Percentiles rank a stretch among this genome's conserved stretches.
These are phyloP conservation scores for Aramus guarauna DNA, from an alignment of 2,113 vertebrate species.

Conservation along the genomic window DNA sequence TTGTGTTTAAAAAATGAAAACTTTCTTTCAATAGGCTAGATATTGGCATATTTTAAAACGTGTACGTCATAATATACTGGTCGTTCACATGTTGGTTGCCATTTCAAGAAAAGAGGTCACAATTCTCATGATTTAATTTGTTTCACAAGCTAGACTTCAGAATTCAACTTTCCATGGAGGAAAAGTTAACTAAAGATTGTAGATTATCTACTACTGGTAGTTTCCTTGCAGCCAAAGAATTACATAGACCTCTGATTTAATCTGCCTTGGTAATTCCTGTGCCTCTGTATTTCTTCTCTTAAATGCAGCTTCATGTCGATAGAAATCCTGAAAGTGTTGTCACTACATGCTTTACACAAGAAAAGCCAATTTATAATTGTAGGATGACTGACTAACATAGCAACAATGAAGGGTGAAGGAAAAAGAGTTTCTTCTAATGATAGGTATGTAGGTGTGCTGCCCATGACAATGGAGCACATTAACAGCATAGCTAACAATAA, in stretches of 20 bases:
- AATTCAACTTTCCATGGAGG: background rate
- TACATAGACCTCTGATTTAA: background rate
- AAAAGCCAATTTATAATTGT: background rate
- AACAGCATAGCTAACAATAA: background rate
- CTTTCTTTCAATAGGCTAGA: background rate
- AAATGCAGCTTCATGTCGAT: background rate
- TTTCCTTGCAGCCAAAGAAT: background rate
- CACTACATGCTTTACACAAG: background rate
- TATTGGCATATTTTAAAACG: background rate
- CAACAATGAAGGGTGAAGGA: background rate
- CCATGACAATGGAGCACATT: rapidly evolving
- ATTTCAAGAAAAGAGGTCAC: background rate
- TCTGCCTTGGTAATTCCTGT: background rate
- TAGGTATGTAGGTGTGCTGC: background rate
- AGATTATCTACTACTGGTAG: background rate
- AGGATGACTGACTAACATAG: background rate
- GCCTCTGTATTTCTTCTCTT: background rate
- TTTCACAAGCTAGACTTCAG: background rate
- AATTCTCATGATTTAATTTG: background rate
- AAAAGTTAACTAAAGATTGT: background rate
- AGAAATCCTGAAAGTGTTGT: background rate
- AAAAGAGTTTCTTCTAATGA: background rate
- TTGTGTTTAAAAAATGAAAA: background rate
- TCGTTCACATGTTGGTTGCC: background rate
- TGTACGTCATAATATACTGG: background rate